phyloP scores from a whole-genome alignment of 2,888 invertebrate species.

The Brachylomia viminalis region DNA sequence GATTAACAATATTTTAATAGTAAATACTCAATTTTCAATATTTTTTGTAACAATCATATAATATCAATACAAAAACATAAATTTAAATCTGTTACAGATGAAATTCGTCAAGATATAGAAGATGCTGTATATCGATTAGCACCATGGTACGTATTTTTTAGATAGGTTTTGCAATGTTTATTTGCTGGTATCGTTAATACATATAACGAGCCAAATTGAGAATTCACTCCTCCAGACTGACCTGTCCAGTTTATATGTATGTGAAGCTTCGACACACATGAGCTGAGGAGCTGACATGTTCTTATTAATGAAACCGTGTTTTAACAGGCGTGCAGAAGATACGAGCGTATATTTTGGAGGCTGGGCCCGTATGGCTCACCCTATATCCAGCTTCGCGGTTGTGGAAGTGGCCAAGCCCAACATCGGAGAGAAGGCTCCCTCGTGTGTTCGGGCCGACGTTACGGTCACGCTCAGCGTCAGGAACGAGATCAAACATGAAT shows the following conservation, averaged over 20 bases:
- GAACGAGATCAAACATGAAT: conserved; percentile 97
- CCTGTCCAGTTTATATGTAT: not conserved
- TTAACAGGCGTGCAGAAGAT: conserved; percentile 95
- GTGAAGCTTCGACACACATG: not conserved
- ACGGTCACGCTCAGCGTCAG: conserved; percentile 97
- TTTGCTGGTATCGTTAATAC: not conserved
- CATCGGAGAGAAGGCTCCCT: conserved; percentile 98
- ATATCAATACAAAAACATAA: not conserved
- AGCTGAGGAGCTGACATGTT: not conserved
- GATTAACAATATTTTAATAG: not conserved
- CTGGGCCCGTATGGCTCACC: conserved; percentile 99
- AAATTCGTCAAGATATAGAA: conserved; percentile 99
- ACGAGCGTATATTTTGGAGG: conserved; percentile 97
- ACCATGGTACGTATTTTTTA: conserved; percentile 93
- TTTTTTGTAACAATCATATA: not conserved
- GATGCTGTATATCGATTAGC: conserved; percentile 98
- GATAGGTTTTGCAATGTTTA: not conserved
- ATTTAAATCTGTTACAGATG: conserved; percentile 92
- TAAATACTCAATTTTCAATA: too few species aligned
- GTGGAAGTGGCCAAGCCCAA: conserved; percentile 98
- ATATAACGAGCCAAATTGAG: not conserved
- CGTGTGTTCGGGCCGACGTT: conserved; percentile 98
- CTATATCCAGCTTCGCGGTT: conserved; percentile 97
- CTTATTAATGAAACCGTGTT: not conserved
- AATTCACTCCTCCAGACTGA: not conserved